Evolutionary conservation across 2,797 vertebrate species (phyloP), one percentile per base, ranked within the genome.

Genomic region (Sebastes trivittatus): DNA sequence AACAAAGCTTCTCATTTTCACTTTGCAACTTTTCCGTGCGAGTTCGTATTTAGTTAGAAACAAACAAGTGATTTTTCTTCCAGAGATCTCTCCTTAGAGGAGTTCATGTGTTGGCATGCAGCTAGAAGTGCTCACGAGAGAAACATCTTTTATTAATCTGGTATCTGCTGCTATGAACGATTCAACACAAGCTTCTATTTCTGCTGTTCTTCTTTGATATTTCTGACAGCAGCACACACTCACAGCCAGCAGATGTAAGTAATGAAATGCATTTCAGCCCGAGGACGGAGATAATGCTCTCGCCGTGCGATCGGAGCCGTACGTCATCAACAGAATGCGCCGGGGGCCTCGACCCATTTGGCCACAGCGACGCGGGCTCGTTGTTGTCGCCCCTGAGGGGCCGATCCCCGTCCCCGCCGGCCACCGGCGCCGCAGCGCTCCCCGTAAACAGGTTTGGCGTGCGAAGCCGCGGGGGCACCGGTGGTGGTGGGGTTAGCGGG

Each of bases 1-100:
- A 91, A 88, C 83, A 88, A 92, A 81, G 82, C 87, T 77, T 58
- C 80, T 85, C 80, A 55, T 90, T 91, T 89, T 75, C 80, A 30
- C 74, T 87, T 60, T 75, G 60, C 55, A 92, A 88, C 80, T 88
- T 90, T 89, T 80, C 69, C n/a, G 3, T 20, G 49, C n/a, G 68
- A 82, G 72, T 89, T 90, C 72, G 62, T 68, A 72, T 85, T 88
- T 75, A 77, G 82, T 79, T 83, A 80, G 80, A 81, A 86, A 74
- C 77, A 70, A 32, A 29, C 5, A 4, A 58, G 54, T n/a, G 59
- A 29, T 77, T 71, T 74, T 58, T 46, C 77, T 67, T 80, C 18
- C 38, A 61, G 22, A 74, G 55, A 46, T 71, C 54, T 66, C 82
- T 59, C 34, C 46, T 8, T 20, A 61, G 74, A 78, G 32, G 13